Conservation (phyloP, 2,888 invertebrate genomes). For the Ptychoptera contaminata region DNA sequence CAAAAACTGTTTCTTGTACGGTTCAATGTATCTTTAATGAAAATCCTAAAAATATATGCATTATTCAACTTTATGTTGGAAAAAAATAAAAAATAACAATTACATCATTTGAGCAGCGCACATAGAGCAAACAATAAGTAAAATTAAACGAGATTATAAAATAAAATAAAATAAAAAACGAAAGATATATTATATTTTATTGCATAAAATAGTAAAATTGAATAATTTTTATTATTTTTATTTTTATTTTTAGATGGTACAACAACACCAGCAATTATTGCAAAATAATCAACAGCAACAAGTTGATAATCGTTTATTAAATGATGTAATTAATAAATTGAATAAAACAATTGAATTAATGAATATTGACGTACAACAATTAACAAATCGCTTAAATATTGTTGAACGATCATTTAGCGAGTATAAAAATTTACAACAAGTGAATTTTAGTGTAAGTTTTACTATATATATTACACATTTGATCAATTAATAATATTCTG, state of each 20-base stretch:
- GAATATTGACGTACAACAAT: conserved; percentile 22
- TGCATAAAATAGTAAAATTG: too few species aligned
- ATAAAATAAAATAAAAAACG: neutral
- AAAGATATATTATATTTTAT: neutral
- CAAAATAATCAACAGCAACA: conserved; percentile 3
- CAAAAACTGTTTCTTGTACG: too few species aligned
- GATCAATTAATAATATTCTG: neutral
- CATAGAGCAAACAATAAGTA: too few species aligned
- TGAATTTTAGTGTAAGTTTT: neutral
- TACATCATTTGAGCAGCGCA: too few species aligned
- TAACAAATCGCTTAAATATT: conserved; percentile 22
- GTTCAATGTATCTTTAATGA: too few species aligned
- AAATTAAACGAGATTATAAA: too few species aligned
- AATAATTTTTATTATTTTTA: neutral
- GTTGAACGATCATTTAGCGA: conserved; percentile 16
- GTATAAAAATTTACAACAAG: neutral
- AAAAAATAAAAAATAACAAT: too few species aligned
- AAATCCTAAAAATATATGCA: too few species aligned
- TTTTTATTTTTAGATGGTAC: neutral
- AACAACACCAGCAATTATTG: too few species aligned
- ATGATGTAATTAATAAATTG: conserved; percentile 13
- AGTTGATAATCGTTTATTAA: conserved; percentile 5
- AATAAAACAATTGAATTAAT: conserved; percentile 23
- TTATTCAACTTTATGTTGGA: too few species aligned
- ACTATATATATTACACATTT: neutral